Evolutionary conservation across 1,140 invertebrate genomes (phyloP), one percentile per base, ranked within the genome.

Genomic region (Zaprionus inermis): DNA sequence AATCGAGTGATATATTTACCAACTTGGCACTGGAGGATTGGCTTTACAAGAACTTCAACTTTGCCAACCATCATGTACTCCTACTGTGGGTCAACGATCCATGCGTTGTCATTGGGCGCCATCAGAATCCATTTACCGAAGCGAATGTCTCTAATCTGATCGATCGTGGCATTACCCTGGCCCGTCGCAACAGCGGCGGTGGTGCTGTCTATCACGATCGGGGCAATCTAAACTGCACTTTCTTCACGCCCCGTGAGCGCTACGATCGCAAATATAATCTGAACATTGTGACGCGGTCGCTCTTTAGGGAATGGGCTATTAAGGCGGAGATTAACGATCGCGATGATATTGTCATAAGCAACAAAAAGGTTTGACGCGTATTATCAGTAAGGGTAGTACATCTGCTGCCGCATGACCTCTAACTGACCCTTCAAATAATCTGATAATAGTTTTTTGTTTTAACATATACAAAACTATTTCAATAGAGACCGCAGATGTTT

Each of bases 51-150:
- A 97, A 98, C 91, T 95, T 94, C 79, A 95, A 98, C 92, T 97
- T 98, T 74, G 94, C 93, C 2, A 95, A 96, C 61, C 95, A 97
- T 79, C 96, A 97, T 91, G 93, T 98, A 0, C 93, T 99, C 81
- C 93, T 99, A 81, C 92, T 99, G 44, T 99, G 98, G 97, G 94
- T 95, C 56, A 99, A 99, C 93, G 94, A 96, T 77, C 98, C 98
- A 0, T 97, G 97, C 91, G 97, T 99, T 55, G 98, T 99, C 0
- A 96, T 99, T 90, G 99, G 99, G 1, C 94, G 97, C 41, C 97
- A 99, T 93, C 98, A 99, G 92, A 99, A 99, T 93, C 97, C 98
- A 1, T 99, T 98, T 96, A 91, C 96, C 18, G 98, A 99, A 93
- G 95, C 96, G 2, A 97, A 99, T 91, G 92, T 97, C 0, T 93